phyloP scores from a whole-genome alignment of 2,888 invertebrate genomes.

The Magallana nippona region DNA sequence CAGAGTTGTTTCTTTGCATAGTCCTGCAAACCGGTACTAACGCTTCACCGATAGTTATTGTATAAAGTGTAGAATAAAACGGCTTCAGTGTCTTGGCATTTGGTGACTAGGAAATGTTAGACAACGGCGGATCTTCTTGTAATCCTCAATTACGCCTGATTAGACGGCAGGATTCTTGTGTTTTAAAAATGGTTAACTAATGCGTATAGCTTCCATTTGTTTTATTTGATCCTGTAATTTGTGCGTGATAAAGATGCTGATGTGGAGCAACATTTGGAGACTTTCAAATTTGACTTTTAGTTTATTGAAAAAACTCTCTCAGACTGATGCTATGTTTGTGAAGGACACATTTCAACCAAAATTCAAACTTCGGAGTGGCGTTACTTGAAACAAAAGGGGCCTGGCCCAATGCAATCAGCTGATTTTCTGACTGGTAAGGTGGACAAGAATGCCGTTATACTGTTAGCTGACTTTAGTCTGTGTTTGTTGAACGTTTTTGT shows the following conservation, averaged over 20 bases:
- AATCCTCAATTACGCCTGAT: not conserved
- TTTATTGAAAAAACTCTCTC: not conserved
- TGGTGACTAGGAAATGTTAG: conserved; percentile 16
- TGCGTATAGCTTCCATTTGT: not conserved
- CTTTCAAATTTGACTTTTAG: not conserved
- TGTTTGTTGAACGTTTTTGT: no score
- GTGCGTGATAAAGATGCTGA: not conserved
- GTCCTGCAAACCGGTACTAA: conserved; percentile 15
- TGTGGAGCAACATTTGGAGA: not conserved
- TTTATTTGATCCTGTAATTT: not conserved
- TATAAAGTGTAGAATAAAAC: not conserved
- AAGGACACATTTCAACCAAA: not conserved
- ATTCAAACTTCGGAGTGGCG: not conserved
- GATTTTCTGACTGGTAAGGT: conserved; percentile 21
- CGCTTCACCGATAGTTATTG: not conserved
- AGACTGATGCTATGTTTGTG: not conserved
- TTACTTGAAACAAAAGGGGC: not conserved
- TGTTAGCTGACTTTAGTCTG: no score
- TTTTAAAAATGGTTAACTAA: conserved; percentile 23
- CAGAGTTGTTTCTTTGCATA: conserved; percentile 2
- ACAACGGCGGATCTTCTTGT: not conserved
- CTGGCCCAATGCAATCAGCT: not conserved
- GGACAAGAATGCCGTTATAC: not conserved
- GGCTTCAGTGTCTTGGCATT: not conserved
- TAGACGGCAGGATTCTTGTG: conserved; percentile 20